phyloP scores from a whole-genome alignment of 2,113 vertebrate genomes.

The Hydrolagus affinis region DNA sequence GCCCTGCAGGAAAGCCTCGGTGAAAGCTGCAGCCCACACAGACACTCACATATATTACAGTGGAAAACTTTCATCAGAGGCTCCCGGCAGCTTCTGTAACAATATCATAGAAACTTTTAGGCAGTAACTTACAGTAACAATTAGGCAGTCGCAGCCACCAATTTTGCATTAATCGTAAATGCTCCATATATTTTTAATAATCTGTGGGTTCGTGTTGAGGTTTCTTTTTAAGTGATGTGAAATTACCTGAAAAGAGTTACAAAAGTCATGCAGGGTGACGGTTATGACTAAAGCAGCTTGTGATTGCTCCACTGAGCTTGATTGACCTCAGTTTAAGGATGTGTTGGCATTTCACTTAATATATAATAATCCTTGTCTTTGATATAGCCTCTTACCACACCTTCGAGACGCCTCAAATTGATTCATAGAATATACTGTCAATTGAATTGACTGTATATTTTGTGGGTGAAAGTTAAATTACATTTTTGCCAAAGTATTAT shows the following conservation, averaged over 20 bases:
- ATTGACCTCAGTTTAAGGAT: neutral
- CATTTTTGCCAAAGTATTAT: too few relatives aligned
- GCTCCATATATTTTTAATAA: neutral
- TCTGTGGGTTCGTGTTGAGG: neutral
- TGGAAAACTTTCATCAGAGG: slow-evolving; percentile 22
- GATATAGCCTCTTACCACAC: too few relatives aligned
- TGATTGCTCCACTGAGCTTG: neutral
- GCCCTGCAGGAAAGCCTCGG: slow-evolving; percentile 10
- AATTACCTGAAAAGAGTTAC: slow-evolving; percentile 1
- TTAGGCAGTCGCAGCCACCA: neutral
- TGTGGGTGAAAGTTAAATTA: too few relatives aligned
- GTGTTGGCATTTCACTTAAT: too few relatives aligned
- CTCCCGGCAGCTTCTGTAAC: neutral
- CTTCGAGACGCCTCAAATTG: too few relatives aligned
- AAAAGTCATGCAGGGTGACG: neutral
- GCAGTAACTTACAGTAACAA: slow-evolving; percentile 20
- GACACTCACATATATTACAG: neutral
- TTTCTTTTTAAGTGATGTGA: neutral
- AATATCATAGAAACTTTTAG: neutral
- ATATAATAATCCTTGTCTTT: too few relatives aligned
- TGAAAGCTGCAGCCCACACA: neutral
- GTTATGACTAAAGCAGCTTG: neutral
- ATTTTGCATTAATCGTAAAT: slow-evolving; percentile 9
- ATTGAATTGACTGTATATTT: too few relatives aligned
- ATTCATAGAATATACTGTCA: too few relatives aligned